These are phyloP conservation scores for Acestrorhynchus altus DNA, from an alignment of 2,797 vertebrate species.

Conservation along the genomic window DNA sequence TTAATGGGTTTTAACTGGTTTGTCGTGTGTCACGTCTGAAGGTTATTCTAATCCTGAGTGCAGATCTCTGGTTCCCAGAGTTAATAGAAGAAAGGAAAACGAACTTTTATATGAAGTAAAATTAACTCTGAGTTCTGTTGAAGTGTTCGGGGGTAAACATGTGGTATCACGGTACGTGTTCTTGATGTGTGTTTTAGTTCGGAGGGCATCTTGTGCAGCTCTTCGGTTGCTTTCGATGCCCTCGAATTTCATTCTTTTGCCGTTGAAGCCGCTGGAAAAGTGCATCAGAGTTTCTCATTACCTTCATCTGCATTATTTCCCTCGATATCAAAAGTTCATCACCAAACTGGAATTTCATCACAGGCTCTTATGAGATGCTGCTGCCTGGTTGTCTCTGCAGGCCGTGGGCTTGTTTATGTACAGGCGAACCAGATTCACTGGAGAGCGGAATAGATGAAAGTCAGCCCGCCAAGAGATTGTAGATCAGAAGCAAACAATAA, in stretches of 20 bases:
- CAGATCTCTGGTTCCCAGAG: no score
- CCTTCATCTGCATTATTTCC: constrained; percentile 51
- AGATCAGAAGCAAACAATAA: constrained; percentile 35
- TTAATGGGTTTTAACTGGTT: no score
- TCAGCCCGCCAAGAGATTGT: constrained; percentile 25
- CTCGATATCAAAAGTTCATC: constrained; percentile 51
- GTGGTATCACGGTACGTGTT: no score
- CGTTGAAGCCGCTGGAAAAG: constrained; percentile 49
- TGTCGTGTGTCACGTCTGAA: no score
- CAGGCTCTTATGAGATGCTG: constrained; percentile 40
- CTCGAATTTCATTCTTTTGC: constrained; percentile 22
- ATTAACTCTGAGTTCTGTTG: no score
- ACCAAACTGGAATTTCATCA: constrained; percentile 50
- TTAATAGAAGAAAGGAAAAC: no score
- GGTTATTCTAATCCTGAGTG: no score
- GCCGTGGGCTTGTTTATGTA: constrained; percentile 39
- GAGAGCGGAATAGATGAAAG: constrained; percentile 44
- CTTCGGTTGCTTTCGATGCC: background rate
- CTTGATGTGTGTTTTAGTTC: no score
- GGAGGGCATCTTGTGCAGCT: no score
- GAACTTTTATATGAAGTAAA: no score
- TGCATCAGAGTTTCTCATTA: constrained; percentile 43
- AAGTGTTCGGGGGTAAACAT: no score
- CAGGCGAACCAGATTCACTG: constrained; percentile 43
- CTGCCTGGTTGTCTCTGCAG: constrained; percentile 37